A percentile compares a stretch with the other conserved stretches of the same genome.
Conservation (phyloP, 2,113 vertebrate genomes). For the Apteryx mantelli region DNA sequence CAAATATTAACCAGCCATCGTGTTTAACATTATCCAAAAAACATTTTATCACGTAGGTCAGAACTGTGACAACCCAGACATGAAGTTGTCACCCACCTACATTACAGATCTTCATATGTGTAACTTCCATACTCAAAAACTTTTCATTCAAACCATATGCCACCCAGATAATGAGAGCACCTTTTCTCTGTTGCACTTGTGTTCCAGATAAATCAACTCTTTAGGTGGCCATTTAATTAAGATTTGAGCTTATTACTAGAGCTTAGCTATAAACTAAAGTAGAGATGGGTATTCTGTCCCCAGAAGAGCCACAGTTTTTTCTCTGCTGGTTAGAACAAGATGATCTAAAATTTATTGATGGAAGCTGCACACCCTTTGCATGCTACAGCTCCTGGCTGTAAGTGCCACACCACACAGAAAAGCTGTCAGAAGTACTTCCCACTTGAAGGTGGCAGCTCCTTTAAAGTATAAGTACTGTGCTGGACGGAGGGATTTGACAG, state of each 20-base stretch:
- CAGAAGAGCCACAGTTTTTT: not conserved
- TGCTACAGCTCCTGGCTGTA: too few relatives aligned
- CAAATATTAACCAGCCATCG: not conserved
- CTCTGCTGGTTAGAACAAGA: not conserved
- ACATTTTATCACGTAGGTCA: too few relatives aligned
- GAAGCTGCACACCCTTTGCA: not conserved
- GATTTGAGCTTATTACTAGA: too few relatives aligned
- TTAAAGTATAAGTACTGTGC: too few relatives aligned
- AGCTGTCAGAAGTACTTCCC: too few relatives aligned
- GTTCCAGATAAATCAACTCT: too few relatives aligned
- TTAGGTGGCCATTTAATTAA: too few relatives aligned
- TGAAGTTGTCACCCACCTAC: not conserved
- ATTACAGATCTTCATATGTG: not conserved
- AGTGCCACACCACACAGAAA: too few relatives aligned
- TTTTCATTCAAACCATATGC: not conserved
- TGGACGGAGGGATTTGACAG: too few relatives aligned
- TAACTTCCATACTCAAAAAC: not conserved
- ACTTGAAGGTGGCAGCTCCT: too few relatives aligned
- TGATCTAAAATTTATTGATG: not conserved
- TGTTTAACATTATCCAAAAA: not conserved
- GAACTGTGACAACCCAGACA: not conserved
- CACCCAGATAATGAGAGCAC: too few relatives aligned
- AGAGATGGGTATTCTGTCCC: not conserved
- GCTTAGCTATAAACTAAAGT: not conserved
- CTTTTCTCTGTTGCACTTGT: not conserved